Evolutionary conservation across 1,140 invertebrate species (phyloP).

Genomic region (Hesperophylax magnus): DNA sequence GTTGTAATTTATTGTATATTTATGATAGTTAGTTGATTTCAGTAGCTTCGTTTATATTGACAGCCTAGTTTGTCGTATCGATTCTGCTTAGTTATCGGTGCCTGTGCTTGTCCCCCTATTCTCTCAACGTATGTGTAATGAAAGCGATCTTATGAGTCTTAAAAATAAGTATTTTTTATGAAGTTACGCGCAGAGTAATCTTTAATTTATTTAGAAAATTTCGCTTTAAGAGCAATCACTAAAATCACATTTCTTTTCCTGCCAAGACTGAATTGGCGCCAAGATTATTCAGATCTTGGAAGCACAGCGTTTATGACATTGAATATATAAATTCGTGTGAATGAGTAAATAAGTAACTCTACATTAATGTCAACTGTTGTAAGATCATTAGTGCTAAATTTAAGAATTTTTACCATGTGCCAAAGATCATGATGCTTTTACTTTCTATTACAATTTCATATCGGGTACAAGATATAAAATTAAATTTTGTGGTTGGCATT

Average conservation of each 20-base stretch:
- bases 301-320: neutral
- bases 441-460: neutral
- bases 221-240: neutral
- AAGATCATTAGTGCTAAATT: neutral
- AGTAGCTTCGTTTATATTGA: no score
- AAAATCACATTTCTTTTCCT: slow-evolving; percentile 1
- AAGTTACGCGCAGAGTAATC: no score
- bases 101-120: no score
- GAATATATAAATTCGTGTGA: neutral
- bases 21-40: no score
- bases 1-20: no score
- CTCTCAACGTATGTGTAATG: no score
- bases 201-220: neutral
- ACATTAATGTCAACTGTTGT: neutral
- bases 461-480: no score
- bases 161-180: no score
- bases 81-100: no score
- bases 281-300: slow-evolving; percentile 9
- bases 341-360: neutral
- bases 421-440: neutral
- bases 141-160: no score
- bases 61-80: no score
- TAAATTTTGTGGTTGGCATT: no score
- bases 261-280: slow-evolving; percentile 13
- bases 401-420: neutral